Evolutionary conservation across 1,140 invertebrate species (phyloP).

Genomic region (Euura saliciscinereae): DNA sequence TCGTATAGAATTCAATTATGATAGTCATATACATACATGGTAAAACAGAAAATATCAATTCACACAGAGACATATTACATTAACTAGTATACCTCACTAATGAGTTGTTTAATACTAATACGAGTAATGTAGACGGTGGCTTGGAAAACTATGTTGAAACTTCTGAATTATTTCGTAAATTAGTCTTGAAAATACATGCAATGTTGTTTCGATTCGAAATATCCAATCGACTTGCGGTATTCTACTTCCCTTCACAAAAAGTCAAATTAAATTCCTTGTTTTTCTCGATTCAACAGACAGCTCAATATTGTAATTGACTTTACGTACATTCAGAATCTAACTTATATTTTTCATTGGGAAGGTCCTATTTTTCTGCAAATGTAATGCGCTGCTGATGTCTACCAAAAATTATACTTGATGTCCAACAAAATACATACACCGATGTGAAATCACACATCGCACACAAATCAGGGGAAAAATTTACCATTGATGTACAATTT

Average conservation of each 20-base stretch:
- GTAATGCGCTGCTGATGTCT: background rate
- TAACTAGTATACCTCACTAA: slow-evolving; percentile 5
- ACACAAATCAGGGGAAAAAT: too few species aligned
- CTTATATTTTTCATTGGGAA: background rate
- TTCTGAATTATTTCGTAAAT: background rate
- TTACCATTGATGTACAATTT: too few species aligned
- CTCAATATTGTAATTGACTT: too few species aligned
- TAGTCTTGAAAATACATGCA: background rate
- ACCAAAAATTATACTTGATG: slow-evolving; percentile 1
- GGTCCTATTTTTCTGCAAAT: background rate
- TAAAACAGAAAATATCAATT: background rate
- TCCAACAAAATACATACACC: background rate
- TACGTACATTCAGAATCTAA: too few species aligned
- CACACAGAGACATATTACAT: background rate
- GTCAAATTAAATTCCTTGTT: too few species aligned
- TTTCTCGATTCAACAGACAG: too few species aligned
- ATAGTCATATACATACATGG: background rate
- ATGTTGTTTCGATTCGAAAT: background rate
- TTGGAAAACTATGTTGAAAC: slow-evolving; percentile 1
- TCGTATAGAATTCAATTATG: background rate
- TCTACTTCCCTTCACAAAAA: too few species aligned
- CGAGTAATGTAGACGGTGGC: slow-evolving; percentile 5
- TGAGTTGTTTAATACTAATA: background rate
- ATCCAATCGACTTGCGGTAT: too few species aligned
- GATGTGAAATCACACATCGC: background rate